phyloP scores from a whole-genome alignment of 1,140 invertebrate species.

The Aradophagus sp. region DNA sequence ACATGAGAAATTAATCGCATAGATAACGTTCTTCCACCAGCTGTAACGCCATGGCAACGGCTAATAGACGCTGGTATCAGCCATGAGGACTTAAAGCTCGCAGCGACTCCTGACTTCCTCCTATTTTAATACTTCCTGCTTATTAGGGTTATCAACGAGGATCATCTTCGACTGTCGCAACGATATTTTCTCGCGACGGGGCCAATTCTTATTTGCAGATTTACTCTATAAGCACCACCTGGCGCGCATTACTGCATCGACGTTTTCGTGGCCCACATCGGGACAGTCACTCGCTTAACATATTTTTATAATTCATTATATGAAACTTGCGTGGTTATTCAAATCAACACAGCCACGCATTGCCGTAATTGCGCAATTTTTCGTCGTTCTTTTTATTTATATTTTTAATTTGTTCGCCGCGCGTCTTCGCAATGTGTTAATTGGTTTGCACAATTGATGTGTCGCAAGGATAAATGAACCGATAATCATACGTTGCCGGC shows the following conservation, averaged over 20 bases:
- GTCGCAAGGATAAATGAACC: too few species aligned
- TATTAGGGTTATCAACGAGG: constrained; percentile 42
- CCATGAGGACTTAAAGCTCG: constrained; percentile 15
- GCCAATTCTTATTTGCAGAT: constrained; percentile 32
- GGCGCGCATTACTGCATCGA: constrained; percentile 17
- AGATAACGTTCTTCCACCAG: constrained; percentile 39
- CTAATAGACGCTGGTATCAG: constrained; percentile 32
- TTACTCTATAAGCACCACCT: constrained; percentile 33
- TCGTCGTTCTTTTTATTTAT: too few species aligned
- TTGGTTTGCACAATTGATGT: too few species aligned
- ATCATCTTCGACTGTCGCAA: constrained; percentile 27
- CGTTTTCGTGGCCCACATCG: constrained; percentile 33
- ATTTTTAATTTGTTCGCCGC: too few species aligned
- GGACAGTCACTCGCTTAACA: constrained; percentile 31
- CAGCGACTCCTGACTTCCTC: constrained; percentile 28
- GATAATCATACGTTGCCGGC: too few species aligned
- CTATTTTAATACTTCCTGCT: constrained; percentile 55
- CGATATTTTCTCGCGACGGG: constrained; percentile 1
- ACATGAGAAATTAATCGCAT: constrained; percentile 43
- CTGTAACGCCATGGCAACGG: too few species aligned
- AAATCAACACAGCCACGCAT: too few species aligned
- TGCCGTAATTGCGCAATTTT: too few species aligned
- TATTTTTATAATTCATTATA: constrained; percentile 47
- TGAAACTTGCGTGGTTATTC: constrained; percentile 35
- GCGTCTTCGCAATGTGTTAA: too few species aligned